A percentile compares a stretch with the other conserved stretches of the same genome.
These are phyloP conservation scores for Heliconius congener DNA, from an alignment of 1,140 invertebrate species.

Conservation along the genomic window DNA sequence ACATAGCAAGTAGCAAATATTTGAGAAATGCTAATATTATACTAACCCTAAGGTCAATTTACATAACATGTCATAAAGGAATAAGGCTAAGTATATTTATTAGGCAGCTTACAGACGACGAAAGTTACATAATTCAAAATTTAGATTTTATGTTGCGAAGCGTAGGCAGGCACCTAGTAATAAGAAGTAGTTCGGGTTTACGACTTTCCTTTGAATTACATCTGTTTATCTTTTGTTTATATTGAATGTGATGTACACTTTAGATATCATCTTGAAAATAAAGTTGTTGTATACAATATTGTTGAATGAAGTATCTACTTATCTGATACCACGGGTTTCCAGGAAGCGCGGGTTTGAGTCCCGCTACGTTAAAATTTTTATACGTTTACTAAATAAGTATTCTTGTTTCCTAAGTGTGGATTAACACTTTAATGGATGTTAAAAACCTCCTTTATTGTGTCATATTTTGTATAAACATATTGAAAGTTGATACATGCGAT, in stretches of 20 bases:
- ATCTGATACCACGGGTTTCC: no score
- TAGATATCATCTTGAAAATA: neutral
- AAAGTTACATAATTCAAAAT: conserved; percentile 9
- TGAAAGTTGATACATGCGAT: no score
- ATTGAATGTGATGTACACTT: conserved; percentile 4
- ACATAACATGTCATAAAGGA: conserved; percentile 22
- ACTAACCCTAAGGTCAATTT: conserved; percentile 25
- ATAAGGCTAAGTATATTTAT: conserved; percentile 12
- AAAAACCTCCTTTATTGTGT: no score
- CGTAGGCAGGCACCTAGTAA: neutral
- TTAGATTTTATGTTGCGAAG: conserved; percentile 10
- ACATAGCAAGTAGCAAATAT: conserved; percentile 21
- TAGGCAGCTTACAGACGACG: conserved; percentile 9
- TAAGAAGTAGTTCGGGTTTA: conserved; percentile 2
- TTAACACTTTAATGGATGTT: no score
- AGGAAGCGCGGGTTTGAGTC: no score
- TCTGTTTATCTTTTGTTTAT: conserved; percentile 14
- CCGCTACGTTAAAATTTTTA: no score
- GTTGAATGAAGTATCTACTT: neutral
- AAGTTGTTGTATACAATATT: neutral
- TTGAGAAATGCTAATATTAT: conserved; percentile 17
- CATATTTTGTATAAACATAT: no score
- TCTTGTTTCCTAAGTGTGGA: no score
- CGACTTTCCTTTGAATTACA: conserved; percentile 10
- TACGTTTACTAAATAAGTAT: no score